phyloP scores from a whole-genome alignment of 2,888 invertebrate genomes.

The Frankliniella intonsa region DNA sequence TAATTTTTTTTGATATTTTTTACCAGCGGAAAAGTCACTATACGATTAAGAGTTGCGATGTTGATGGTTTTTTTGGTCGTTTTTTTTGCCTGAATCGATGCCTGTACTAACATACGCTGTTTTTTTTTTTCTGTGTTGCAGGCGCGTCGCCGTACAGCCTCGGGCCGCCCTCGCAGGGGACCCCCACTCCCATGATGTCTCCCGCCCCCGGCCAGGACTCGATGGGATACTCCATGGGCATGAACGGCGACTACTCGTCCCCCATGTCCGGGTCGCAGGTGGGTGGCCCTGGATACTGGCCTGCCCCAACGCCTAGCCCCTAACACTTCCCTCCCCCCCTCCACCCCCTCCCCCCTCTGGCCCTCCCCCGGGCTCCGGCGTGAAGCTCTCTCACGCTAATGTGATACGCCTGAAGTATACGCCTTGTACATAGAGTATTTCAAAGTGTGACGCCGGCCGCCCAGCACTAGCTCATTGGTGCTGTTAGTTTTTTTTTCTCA shows the following conservation, averaged over 20 bases:
- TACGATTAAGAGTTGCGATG: neutral
- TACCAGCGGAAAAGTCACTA: no score
- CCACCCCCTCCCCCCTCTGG: neutral
- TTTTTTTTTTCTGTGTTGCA: no score
- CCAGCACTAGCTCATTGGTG: no score
- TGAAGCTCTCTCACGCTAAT: constrained; percentile 3
- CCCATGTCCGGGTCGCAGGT: constrained; percentile 49
- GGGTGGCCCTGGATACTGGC: constrained; percentile 33
- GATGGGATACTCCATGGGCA: constrained; percentile 89
- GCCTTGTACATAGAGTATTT: constrained; percentile 7
- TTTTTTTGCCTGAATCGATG: no score
- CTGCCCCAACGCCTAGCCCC: constrained; percentile 4
- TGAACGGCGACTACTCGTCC: constrained; percentile 77
- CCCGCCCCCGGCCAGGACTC: constrained; percentile 87
- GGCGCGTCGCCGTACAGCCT: constrained; percentile 82
- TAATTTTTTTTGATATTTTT: constrained; percentile 29
- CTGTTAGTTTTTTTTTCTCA: no score
- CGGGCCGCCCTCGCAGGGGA: constrained; percentile 79
- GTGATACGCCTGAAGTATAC: constrained; percentile 26
- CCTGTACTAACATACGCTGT: no score
- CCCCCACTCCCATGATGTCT: constrained; percentile 92
- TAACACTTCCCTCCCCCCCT: constrained; percentile 3
- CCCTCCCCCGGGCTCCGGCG: constrained; percentile 14
- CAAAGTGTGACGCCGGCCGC: neutral
- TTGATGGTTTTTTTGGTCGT: constrained; percentile 17